A percentile compares a stretch with the other conserved stretches of the same genome.
Conservation (phyloP, 2,888 invertebrate species). For the Mycalesis mineus region DNA sequence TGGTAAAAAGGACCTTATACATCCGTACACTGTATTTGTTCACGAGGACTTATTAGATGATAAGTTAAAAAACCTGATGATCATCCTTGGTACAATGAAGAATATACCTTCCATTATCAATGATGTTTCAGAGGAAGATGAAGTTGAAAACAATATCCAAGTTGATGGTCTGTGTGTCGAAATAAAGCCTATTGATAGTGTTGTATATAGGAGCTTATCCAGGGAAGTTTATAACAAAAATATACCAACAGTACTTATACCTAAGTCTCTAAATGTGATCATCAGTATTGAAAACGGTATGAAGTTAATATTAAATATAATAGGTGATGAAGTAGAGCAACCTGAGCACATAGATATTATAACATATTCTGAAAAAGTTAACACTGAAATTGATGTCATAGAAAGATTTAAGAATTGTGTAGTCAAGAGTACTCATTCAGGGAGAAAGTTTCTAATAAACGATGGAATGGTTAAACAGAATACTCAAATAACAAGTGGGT, state of each 20-base stretch:
- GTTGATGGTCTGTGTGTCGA: conserved; percentile 66
- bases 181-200: conserved; percentile 60
- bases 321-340: conserved; percentile 52
- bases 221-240: conserved; percentile 60
- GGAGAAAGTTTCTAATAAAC: conserved; percentile 76
- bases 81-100: conserved; percentile 60
- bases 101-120: conserved; percentile 53
- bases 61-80: conserved; percentile 48
- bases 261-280: conserved; percentile 72
- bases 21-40: conserved; percentile 67
- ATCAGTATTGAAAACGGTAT: conserved; percentile 76
- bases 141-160: conserved; percentile 39
- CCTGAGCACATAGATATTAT: conserved; percentile 73
- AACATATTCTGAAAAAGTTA: conserved; percentile 56
- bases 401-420: conserved; percentile 74
- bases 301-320: conserved; percentile 72
- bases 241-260: conserved; percentile 73
- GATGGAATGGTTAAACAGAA: conserved; percentile 70
- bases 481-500: conserved; percentile 52
- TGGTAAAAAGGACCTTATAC: conserved; percentile 64
- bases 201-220: conserved; percentile 61
- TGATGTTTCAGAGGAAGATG: conserved; percentile 41
- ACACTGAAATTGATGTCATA: conserved; percentile 54
- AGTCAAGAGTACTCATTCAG: conserved; percentile 64
- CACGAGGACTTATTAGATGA: conserved; percentile 63